phyloP scores from a whole-genome alignment of 2,797 vertebrate species.

The Phaenicophaeus curvirostris region DNA sequence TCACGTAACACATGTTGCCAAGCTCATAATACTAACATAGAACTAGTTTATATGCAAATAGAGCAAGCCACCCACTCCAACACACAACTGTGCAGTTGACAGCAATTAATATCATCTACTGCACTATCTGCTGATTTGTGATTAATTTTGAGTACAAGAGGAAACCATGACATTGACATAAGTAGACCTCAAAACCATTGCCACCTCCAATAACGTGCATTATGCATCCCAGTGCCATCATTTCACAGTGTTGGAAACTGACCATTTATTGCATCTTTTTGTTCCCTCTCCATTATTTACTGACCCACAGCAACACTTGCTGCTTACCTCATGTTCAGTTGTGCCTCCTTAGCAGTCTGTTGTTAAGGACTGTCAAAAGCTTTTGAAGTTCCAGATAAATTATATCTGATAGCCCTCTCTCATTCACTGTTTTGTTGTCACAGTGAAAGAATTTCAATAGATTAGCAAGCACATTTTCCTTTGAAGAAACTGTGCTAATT shows the following conservation, averaged over 20 bases:
- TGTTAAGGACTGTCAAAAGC: conserved; percentile 32
- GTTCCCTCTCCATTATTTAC: background rate
- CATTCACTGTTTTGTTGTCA: conserved; percentile 14
- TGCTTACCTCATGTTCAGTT: background rate
- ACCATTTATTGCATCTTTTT: background rate
- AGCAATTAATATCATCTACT: background rate
- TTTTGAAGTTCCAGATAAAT: conserved; percentile 32
- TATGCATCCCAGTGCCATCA: background rate
- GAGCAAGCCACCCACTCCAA: background rate
- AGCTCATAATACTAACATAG: background rate
- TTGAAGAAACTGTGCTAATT: conserved; percentile 26
- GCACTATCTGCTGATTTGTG: background rate
- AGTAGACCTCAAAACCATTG: background rate
- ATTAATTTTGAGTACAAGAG: background rate
- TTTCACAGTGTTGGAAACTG: background rate
- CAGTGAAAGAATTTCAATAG: conserved; percentile 30
- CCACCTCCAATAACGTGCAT: background rate
- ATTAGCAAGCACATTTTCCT: conserved; percentile 1
- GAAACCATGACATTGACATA: background rate
- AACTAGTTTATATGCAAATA: background rate
- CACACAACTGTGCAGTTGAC: background rate
- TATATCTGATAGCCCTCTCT: background rate
- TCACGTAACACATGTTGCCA: background rate
- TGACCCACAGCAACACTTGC: background rate
- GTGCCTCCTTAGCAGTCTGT: background rate